Conservation (phyloP, 30 jellyfish, hydroid and myxozoan species). For the Clytia hemisphaerica region DNA sequence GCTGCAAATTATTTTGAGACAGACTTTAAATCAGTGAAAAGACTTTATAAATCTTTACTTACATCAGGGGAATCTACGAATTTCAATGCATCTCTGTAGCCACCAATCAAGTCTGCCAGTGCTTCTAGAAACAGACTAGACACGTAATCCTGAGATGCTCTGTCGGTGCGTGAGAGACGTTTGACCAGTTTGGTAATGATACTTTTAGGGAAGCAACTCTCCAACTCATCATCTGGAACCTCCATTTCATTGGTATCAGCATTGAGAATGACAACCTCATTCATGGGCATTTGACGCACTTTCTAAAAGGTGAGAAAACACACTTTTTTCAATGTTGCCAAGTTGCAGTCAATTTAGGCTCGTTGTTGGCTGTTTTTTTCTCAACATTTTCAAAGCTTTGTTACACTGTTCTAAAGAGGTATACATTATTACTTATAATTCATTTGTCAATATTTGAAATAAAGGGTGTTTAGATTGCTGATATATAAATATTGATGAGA, state of each 20-base stretch:
- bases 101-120: constrained; percentile 90
- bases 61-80: constrained; percentile 75
- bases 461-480: no score
- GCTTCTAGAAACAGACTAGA: constrained; percentile 80
- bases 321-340: no score
- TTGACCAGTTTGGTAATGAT: constrained; percentile 43
- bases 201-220: constrained; percentile 56
- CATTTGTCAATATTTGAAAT: no score
- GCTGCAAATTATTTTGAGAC: no score
- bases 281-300: constrained; percentile 85
- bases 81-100: constrained; percentile 78
- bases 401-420: no score
- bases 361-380: no score
- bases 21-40: no score
- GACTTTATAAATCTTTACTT: not conserved
- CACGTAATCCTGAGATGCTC: constrained; percentile 76
- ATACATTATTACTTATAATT: no score
- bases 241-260: constrained; percentile 68
- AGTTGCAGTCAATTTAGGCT: no score
- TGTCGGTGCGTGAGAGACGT: constrained; percentile 61
- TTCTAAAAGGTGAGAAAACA: constrained; percentile 33
- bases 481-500: no score
- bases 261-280: constrained; percentile 79
- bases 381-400: no score
- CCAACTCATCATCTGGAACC: constrained; percentile 51